Evolutionary conservation across 1,140 invertebrate genomes (phyloP).

Genomic region (Habropoda laboriosa): DNA sequence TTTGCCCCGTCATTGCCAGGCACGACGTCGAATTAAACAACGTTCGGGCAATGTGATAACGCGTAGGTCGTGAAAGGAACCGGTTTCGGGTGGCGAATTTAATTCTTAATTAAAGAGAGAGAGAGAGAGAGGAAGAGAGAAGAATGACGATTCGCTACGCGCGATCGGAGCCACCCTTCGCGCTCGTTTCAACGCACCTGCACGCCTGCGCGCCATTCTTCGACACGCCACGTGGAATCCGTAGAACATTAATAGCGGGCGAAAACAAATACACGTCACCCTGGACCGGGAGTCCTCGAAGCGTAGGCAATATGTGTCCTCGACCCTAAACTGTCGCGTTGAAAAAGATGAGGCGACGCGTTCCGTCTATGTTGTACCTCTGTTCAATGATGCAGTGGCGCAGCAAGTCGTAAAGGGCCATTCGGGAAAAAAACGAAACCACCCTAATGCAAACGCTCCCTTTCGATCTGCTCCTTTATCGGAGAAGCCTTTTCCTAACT

Average conservation of each 20-base stretch:
- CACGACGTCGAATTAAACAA: slow-evolving; percentile 15
- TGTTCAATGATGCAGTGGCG: slow-evolving; percentile 50
- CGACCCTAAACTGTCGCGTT: slow-evolving; percentile 57
- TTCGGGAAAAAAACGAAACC: not conserved
- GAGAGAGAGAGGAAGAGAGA: slow-evolving; percentile 33
- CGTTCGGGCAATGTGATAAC: no score
- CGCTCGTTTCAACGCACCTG: slow-evolving; percentile 50
- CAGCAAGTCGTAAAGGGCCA: not conserved
- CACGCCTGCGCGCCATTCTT: slow-evolving; percentile 26
- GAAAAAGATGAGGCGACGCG: slow-evolving; percentile 60
- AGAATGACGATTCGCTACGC: slow-evolving; percentile 53
- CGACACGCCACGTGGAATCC: slow-evolving; percentile 59
- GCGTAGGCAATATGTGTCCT: slow-evolving; percentile 55
- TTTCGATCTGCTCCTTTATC: not conserved
- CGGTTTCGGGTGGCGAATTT: slow-evolving; percentile 24
- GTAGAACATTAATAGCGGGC: slow-evolving; percentile 45
- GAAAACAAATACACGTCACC: slow-evolving; percentile 65
- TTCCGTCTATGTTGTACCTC: slow-evolving; percentile 50
- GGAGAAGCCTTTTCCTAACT: not conserved
- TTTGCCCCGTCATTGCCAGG: not conserved
- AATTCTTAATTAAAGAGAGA: slow-evolving; percentile 67
- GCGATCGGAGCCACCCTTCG: not conserved
- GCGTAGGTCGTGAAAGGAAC: not conserved
- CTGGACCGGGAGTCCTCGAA: slow-evolving; percentile 39
- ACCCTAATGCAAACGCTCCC: no score